phyloP scores from a whole-genome alignment of 2,888 invertebrate genomes.

The Calameuta idolon region DNA sequence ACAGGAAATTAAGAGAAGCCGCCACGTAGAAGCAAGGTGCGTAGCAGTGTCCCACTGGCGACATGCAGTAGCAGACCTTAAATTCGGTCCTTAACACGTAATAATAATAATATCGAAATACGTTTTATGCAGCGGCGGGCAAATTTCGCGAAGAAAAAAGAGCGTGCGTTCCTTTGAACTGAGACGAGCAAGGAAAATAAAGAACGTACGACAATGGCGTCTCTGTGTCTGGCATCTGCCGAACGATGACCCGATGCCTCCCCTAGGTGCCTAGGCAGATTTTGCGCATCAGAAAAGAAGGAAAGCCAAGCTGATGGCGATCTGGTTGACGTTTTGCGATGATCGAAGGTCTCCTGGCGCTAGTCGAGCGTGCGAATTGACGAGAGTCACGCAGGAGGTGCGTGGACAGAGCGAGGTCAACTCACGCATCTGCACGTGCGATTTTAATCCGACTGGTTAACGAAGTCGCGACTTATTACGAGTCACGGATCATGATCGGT shows the following conservation, averaged over 20 bases:
- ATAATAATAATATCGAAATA: not conserved
- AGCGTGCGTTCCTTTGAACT: not conserved
- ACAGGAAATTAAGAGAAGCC: not conserved
- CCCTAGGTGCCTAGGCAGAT: not conserved
- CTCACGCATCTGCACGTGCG: constrained; percentile 47
- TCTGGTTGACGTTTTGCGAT: constrained; percentile 13
- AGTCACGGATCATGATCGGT: not conserved
- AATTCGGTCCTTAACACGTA: not conserved
- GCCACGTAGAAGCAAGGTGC: not conserved
- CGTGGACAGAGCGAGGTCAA: constrained; percentile 59
- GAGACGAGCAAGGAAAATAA: not conserved
- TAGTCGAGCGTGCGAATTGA: constrained; percentile 17
- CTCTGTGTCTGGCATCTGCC: not conserved
- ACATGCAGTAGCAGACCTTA: not conserved
- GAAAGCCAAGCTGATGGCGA: not conserved
- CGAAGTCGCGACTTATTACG: not conserved
- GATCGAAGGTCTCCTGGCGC: constrained; percentile 16
- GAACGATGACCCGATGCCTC: not conserved
- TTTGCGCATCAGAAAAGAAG: not conserved
- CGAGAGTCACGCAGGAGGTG: constrained; percentile 48
- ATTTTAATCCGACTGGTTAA: not conserved
- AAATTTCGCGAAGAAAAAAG: not conserved
- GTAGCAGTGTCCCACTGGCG: not conserved
- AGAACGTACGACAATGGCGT: not conserved
- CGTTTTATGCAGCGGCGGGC: not conserved